phyloP scores from a whole-genome alignment of 2,888 invertebrate genomes.

The Rapana venosa region DNA sequence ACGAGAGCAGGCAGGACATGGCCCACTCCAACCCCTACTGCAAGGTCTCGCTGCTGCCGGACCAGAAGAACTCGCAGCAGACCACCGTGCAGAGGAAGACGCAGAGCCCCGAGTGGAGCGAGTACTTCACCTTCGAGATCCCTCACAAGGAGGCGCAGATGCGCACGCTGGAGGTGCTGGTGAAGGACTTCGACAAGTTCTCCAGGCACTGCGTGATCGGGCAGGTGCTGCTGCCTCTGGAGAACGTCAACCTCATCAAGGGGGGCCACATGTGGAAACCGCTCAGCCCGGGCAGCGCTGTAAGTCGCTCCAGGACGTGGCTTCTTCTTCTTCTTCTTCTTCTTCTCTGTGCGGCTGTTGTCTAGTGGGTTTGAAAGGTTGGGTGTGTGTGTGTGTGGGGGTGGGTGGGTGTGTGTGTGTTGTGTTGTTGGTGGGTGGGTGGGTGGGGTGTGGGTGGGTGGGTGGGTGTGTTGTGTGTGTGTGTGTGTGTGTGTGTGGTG shows the following conservation, averaged over 20 bases:
- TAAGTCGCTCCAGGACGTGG: slow-evolving; percentile 60
- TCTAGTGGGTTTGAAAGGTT: too few relatives aligned
- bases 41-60: slow-evolving; percentile 78
- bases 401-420: too few relatives aligned
- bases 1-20: slow-evolving; percentile 77
- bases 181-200: slow-evolving; percentile 80
- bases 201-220: slow-evolving; percentile 79
- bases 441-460: slow-evolving; percentile 34
- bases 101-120: slow-evolving; percentile 79
- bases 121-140: slow-evolving; percentile 79
- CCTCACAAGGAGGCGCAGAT: slow-evolving; percentile 77
- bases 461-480: too few relatives aligned
- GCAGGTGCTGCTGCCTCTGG: slow-evolving; percentile 77
- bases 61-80: slow-evolving; percentile 78
- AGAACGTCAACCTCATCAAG: slow-evolving; percentile 77
- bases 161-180: slow-evolving; percentile 77
- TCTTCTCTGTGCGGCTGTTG: too few relatives aligned
- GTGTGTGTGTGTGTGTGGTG: too few relatives aligned
- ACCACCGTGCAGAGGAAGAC: slow-evolving; percentile 79
- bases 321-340: slow-evolving; percentile 21
- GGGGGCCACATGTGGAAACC: slow-evolving; percentile 79
- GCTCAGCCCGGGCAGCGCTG: slow-evolving; percentile 75
- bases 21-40: slow-evolving; percentile 79
- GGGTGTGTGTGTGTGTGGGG: too few relatives aligned
- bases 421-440: too few relatives aligned